Evolutionary conservation across 2,888 invertebrate species (phyloP).

Genomic region (Druceiella hillmani): DNA sequence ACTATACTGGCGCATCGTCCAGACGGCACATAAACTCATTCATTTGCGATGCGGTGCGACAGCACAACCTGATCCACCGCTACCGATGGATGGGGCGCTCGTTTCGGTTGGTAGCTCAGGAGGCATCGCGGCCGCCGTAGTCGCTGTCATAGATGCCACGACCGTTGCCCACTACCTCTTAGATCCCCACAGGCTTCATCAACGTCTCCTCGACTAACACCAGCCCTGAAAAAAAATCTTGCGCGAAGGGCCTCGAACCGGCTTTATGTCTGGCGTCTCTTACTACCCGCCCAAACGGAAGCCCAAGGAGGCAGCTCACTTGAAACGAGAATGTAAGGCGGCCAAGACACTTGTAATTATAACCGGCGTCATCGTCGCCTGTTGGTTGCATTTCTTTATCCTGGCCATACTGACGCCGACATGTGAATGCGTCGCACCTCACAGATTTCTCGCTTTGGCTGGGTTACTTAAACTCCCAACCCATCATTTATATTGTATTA

Average conservation of each 20-base stretch:
- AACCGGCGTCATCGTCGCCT: constrained; percentile 84
- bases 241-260: constrained; percentile 61
- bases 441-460: constrained; percentile 85
- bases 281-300: constrained; percentile 53
- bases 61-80: constrained; percentile 43
- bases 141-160: constrained; percentile 62
- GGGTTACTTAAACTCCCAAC: constrained; percentile 89
- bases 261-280: constrained; percentile 48
- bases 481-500: constrained; percentile 86
- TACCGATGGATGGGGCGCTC: constrained; percentile 53
- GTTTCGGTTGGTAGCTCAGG: constrained; percentile 67
- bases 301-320: constrained; percentile 64
- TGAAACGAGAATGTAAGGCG: constrained; percentile 75
- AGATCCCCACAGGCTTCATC: constrained; percentile 67
- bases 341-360: constrained; percentile 81
- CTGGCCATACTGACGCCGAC: constrained; percentile 86
- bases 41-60: constrained; percentile 61
- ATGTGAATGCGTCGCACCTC: constrained; percentile 72
- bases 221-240: constrained; percentile 70
- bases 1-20: constrained; percentile 86
- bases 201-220: constrained; percentile 69
- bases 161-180: constrained; percentile 67
- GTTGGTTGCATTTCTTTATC: constrained; percentile 95
- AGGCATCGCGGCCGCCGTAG: constrained; percentile 69
- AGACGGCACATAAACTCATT: constrained; percentile 83